A percentile compares a stretch with the other conserved stretches of the same genome.
These are phyloP conservation scores for Drepana falcataria DNA, from an alignment of 2,888 invertebrate genomes.

Conservation along the genomic window DNA sequence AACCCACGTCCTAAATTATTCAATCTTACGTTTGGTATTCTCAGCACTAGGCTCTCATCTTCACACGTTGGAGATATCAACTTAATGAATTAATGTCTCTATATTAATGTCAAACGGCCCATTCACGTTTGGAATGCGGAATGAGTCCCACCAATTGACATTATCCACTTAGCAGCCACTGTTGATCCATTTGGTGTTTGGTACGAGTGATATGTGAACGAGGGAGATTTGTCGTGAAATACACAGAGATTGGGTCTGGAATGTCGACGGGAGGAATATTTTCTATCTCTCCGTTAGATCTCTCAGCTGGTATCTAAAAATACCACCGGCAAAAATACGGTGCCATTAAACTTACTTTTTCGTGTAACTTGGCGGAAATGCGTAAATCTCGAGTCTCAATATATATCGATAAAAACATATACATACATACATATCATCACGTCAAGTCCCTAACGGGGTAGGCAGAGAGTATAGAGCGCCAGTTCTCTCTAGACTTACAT, in stretches of 20 bases:
- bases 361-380: too few species aligned
- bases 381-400: too few species aligned
- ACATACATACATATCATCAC: too few species aligned
- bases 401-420: too few species aligned
- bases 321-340: too few species aligned
- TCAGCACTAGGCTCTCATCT: conserved; percentile 10
- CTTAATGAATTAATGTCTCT: conserved; percentile 57
- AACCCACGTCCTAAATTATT: conserved; percentile 22
- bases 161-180: conserved; percentile 72
- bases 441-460: too few species aligned
- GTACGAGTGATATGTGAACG: conserved; percentile 20
- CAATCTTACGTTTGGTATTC: conserved; percentile 12
- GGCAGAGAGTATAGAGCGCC: too few species aligned
- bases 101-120: conserved; percentile 61
- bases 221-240: background rate
- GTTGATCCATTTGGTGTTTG: conserved; percentile 40
- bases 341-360: too few species aligned
- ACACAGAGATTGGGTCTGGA: background rate
- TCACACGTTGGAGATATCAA: conserved; percentile 23
- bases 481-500: too few species aligned
- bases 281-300: too few species aligned
- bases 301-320: too few species aligned
- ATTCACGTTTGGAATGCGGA: conserved; percentile 67
- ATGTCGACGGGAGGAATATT: too few species aligned
- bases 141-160: conserved; percentile 65